phyloP scores from a whole-genome alignment of 2,797 vertebrate genomes.

The Thalassophryne amazonica region DNA sequence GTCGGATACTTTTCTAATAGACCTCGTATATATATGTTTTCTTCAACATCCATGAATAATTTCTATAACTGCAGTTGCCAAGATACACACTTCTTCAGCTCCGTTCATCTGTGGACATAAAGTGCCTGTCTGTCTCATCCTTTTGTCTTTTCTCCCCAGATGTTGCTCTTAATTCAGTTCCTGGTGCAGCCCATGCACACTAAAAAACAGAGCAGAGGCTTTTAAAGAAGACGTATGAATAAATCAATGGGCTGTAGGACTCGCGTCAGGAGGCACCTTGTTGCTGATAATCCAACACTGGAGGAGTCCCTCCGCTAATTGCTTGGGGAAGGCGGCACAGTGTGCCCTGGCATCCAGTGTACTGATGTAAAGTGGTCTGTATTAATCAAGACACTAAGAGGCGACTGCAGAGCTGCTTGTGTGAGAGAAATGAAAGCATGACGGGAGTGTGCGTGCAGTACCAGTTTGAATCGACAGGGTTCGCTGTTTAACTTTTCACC shows the following conservation, averaged over 20 bases:
- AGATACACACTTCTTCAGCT: neutral
- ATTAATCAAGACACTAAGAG: conserved; percentile 76
- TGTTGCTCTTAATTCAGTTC: conserved; percentile 60
- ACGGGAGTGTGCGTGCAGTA: conserved; percentile 36
- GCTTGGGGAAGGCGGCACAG: conserved; percentile 74
- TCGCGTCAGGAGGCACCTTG: conserved; percentile 75
- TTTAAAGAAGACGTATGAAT: conserved; percentile 78
- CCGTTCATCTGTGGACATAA: conserved; percentile 14
- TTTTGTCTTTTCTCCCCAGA: conserved; percentile 29
- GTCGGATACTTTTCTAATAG: too few species aligned
- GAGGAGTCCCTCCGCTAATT: conserved; percentile 74
- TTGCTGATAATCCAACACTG: conserved; percentile 77
- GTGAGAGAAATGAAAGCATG: neutral
- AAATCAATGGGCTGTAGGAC: conserved; percentile 75
- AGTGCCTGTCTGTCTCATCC: conserved; percentile 2
- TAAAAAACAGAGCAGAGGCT: conserved; percentile 58
- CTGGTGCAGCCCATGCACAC: conserved; percentile 54
- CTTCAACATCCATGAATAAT: too few species aligned
- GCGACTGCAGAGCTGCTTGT: conserved; percentile 22
- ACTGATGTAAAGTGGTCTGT: conserved; percentile 76
- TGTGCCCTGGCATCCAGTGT: conserved; percentile 68
- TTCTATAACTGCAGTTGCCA: too few species aligned
- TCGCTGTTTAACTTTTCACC: conserved; percentile 70
- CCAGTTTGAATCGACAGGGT: conserved; percentile 62
- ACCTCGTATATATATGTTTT: too few species aligned